Percentiles rank a stretch among this genome's conserved stretches.
These are phyloP conservation scores for Morpho helenor DNA, from an alignment of 2,888 invertebrate genomes.

Conservation along the genomic window DNA sequence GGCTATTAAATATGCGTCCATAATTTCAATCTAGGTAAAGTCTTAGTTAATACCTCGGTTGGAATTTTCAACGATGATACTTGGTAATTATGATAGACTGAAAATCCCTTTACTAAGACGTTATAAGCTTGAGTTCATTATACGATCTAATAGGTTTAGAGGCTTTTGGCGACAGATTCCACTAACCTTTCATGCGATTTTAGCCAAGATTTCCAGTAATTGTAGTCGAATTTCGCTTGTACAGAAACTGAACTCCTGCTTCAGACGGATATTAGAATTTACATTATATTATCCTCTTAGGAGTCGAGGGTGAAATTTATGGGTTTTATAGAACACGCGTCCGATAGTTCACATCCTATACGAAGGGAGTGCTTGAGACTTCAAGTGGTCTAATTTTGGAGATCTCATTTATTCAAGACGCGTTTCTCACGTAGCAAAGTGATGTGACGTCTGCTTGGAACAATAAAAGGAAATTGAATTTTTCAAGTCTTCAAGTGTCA, in stretches of 20 bases:
- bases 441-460: constrained; percentile 14
- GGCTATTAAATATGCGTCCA: too few relatives aligned
- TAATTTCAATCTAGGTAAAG: not conserved
- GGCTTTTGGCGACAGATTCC: constrained; percentile 13
- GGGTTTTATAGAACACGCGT: constrained; percentile 32
- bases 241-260: not conserved
- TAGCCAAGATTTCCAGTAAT: constrained; percentile 7
- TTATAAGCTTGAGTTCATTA: constrained; percentile 22
- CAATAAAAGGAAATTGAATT: constrained; percentile 19
- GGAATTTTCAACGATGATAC: constrained; percentile 15
- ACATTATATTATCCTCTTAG: constrained; percentile 25
- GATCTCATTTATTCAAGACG: constrained; percentile 26
- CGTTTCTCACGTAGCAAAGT: constrained; percentile 21
- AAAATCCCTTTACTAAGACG: constrained; percentile 19
- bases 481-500: not conserved
- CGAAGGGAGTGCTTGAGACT: constrained; percentile 26
- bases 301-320: constrained; percentile 28
- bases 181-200: constrained; percentile 14
- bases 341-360: constrained; percentile 36
- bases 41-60: not conserved
- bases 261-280: constrained; percentile 15
- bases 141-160: constrained; percentile 19
- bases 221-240: constrained; percentile 12
- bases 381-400: constrained; percentile 33
- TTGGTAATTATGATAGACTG: constrained; percentile 22